Conservation (phyloP, 2,888 invertebrate species). For the Cyrtodaria siliqua region DNA sequence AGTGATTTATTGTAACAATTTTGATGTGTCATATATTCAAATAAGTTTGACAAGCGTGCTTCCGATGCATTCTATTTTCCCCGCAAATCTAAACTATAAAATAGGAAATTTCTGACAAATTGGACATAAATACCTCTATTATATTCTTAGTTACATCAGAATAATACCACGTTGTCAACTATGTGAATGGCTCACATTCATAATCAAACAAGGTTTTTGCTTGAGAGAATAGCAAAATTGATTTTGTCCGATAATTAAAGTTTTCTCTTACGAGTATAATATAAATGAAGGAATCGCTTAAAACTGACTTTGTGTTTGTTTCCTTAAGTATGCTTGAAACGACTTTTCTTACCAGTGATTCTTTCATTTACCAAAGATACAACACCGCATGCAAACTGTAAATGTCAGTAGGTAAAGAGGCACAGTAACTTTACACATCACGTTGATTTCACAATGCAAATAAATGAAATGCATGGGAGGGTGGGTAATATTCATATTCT, state of each 20-base stretch:
- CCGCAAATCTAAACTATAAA: not conserved
- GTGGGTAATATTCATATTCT: no score
- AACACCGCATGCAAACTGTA: no score
- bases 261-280: not conserved
- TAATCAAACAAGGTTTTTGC: conserved; percentile 37
- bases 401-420: no score
- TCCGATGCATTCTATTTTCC: conserved; percentile 12
- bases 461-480: no score
- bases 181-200: conserved; percentile 26
- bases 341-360: no score
- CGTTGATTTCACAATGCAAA: no score
- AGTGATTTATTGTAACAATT: conserved; percentile 28
- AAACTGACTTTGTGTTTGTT: no score
- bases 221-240: conserved; percentile 19
- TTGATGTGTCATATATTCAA: conserved; percentile 46
- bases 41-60: conserved; percentile 37
- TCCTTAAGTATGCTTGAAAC: no score
- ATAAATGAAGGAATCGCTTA: no score
- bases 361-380: no score
- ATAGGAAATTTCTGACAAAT: conserved; percentile 39
- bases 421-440: no score
- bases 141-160: conserved; percentile 40
- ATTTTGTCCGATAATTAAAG: conserved; percentile 21
- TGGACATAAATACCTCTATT: conserved; percentile 44
- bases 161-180: conserved; percentile 35